Base-by-base conservation (phyloP, 1,140 invertebrate genomes). In the Cataglyphis hispanica region DNA sequence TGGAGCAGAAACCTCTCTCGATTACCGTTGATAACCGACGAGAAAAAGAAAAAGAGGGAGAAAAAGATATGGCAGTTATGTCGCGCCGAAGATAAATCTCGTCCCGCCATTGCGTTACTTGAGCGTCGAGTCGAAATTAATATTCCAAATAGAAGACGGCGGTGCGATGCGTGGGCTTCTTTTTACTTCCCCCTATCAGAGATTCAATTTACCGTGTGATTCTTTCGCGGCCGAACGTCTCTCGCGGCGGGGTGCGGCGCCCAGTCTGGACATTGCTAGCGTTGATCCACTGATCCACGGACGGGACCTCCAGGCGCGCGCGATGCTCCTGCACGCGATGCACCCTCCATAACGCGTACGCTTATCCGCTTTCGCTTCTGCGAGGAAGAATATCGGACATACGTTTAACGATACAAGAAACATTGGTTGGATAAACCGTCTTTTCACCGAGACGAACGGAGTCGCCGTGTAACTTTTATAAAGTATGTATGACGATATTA, bases 241-340 rank as follows among this genome's bases (percentile, higher is more conserved):
- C 78, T 83, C 78, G 67, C 78, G 78, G 78, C 78, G 78, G 78
- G 78, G 67, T 83, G 67, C 67, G 67, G 78, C 78, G 78, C 66
- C 78, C 78, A 31, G 78, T 83, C 78, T 74, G 66, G 67, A 83
- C 37, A 37, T 34, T 34, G 67, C 78, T 46, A 60, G 75, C 58
- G 87, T 53, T 86, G 87, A 88, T 89, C 84, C 87, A 70, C 58
- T 66, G 87, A 89, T 88, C 84, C 76, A 87, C 31, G 66, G 88
- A 89, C 88, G 86, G 86, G 88, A 89, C 88, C 88, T 89, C 87
- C 88, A 89, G 61, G 87, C 72, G 84, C 77, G 84, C 66, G 88
- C 64, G 56, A 83, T 72, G 77, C 85, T 89, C 78, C 70, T 78
- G 85, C 88, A 89, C 88, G 88, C 88, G 84, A 89, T 89, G 84